Conservation (phyloP, 2,797 vertebrate species). For the Tapera naevia region DNA sequence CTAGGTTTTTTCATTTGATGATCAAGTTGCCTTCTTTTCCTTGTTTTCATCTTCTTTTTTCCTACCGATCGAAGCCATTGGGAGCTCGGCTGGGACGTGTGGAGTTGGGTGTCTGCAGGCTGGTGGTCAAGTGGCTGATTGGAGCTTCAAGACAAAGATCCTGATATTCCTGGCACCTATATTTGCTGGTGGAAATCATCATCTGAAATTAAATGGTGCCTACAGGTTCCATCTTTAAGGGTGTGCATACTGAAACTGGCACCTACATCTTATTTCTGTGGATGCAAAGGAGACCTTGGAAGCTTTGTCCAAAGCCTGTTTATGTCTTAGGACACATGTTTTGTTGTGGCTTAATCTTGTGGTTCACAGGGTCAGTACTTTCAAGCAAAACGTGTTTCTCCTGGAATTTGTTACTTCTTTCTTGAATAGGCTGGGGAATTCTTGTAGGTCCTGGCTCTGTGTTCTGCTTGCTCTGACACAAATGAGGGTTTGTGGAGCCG, state of each 20-base stretch:
- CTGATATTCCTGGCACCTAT: neutral
- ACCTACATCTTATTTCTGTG: neutral
- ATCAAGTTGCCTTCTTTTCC: neutral
- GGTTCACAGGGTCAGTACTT: neutral
- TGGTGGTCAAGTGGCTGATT: neutral
- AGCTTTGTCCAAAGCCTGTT: neutral
- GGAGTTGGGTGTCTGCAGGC: neutral
- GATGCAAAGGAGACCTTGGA: neutral
- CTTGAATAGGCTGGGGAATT: neutral
- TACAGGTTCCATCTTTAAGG: neutral
- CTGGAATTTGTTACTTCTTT: neutral
- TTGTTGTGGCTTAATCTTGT: neutral
- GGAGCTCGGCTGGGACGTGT: neutral
- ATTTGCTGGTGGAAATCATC: neutral
- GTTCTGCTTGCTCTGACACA: neutral
- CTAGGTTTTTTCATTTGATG: neutral
- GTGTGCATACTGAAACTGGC: neutral
- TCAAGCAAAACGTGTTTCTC: neutral
- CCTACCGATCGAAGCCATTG: neutral
- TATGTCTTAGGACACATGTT: neutral
- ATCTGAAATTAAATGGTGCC: neutral
- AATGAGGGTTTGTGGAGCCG: neutral
- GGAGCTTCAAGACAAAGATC: neutral
- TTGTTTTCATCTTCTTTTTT: neutral
- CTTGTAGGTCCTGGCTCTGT: neutral